Percentiles rank a stretch among this genome's conserved stretches.
Conservation (phyloP, 1,140 invertebrate species). For the Camponotus pennsylvanicus region DNA sequence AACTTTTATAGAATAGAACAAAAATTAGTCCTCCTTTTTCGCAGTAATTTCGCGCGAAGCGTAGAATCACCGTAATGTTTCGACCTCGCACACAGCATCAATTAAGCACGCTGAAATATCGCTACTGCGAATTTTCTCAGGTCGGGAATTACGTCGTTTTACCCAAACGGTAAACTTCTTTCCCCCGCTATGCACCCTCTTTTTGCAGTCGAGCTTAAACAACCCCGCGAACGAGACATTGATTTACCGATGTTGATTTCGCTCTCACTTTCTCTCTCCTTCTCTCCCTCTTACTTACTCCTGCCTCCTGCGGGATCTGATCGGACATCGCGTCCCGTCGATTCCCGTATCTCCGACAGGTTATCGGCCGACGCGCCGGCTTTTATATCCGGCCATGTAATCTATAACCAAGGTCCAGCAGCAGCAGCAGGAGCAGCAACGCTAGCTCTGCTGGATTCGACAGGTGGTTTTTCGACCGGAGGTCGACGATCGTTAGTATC, state of each 20-base stretch:
- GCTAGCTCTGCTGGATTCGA: slow-evolving; percentile 52
- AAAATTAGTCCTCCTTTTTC: not conserved
- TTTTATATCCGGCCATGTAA: slow-evolving; percentile 51
- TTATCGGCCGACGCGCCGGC: slow-evolving; percentile 54
- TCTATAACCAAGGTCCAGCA: slow-evolving; percentile 48
- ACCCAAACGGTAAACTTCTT: not conserved
- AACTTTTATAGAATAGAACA: not conserved
- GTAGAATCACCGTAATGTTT: slow-evolving; percentile 14
- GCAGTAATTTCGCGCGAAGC: not conserved
- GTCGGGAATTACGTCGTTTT: slow-evolving; percentile 44
- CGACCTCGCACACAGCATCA: not conserved
- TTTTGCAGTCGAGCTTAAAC: slow-evolving; percentile 27
- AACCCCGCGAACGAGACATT: slow-evolving; percentile 25
- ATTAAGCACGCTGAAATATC: slow-evolving; percentile 38
- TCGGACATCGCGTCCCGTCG: slow-evolving; percentile 29
- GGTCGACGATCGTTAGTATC: slow-evolving; percentile 62
- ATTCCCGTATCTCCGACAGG: slow-evolving; percentile 47
- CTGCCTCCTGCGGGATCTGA: not conserved
- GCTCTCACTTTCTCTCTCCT: not conserved
- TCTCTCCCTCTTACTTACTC: too few species aligned
- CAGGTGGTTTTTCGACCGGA: slow-evolving; percentile 66
- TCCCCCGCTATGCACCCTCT: not conserved
- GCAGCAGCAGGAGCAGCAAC: slow-evolving; percentile 7
- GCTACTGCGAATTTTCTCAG: slow-evolving; percentile 29
- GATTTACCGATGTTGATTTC: slow-evolving; percentile 53